Base-by-base conservation (phyloP, 2,888 invertebrate species). In the Acanthacorydalis orientalis region DNA sequence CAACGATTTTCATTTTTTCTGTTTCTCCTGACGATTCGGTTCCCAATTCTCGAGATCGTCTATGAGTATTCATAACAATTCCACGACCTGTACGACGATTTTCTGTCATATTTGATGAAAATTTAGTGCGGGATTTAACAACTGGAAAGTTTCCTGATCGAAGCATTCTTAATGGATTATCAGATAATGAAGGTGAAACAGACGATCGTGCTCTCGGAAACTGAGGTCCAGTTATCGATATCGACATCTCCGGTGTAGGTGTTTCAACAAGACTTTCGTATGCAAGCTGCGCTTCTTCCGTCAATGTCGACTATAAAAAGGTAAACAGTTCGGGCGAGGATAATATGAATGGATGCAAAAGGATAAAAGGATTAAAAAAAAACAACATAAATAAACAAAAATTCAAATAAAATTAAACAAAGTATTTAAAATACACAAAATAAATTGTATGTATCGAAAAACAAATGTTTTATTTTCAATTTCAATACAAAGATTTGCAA, bases 181-280 rank as follows among this genome's bases (percentile, higher is more conserved):
- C 62, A 49, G 68, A 68, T 15, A 51, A 53, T 44, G 63, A 59
- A 43, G 64, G 56, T 63, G 64, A 51, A 10, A 23, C 12, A 9
- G 16, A 35, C 12, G 39, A 15, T n/a, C 12, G 31, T 12, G 12
- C 15, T 10, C 12, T n/a, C 12, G 31, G 31, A 31, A 45, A 31
- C 44, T 63, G 50, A 3, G 48, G 65, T 49, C 9, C 53, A 58
- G 54, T 63, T 7, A 37, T 39, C 10, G 49, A 50, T 6, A 31
- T 44, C 2, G 49, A 51, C 38, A 63, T 58, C 51, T 64, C 64
- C 15, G 56, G 57, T 50, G 57, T 53, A 6, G 70, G 67, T 54
- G 69, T 65, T 61, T 93, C 92, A 47, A 97, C 90, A 46, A 97
- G 71, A 57, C 87, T 83, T 59, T 88, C 85, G 69, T 97, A 97